These are phyloP conservation scores for Ashinkailepas kermadecensis DNA, from an alignment of 2,888 invertebrate species.

Conservation along the genomic window DNA sequence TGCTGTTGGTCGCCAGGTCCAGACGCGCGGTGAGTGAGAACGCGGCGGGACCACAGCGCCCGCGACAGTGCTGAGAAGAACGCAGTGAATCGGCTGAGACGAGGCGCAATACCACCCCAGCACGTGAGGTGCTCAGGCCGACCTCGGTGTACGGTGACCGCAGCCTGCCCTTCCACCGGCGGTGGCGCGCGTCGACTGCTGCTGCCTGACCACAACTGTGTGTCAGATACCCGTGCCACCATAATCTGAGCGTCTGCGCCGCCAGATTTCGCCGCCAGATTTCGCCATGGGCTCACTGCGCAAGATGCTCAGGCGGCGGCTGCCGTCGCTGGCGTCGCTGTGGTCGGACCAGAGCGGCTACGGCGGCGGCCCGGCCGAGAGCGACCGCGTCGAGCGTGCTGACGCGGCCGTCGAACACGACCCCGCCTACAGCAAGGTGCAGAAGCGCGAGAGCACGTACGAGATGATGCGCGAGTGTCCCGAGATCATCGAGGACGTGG, in stretches of 20 bases:
- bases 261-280: background rate
- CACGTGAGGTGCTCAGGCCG: background rate
- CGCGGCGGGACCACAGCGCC: too few species aligned
- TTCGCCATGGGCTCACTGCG: slow-evolving; percentile 6
- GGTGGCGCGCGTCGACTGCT: background rate
- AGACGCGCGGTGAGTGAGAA: too few species aligned
- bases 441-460: slow-evolving; percentile 12
- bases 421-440: background rate
- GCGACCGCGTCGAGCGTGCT: background rate
- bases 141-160: background rate
- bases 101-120: background rate
- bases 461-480: slow-evolving; percentile 18
- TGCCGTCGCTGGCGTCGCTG: background rate
- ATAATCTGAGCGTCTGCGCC: background rate
- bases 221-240: background rate
- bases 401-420: background rate
- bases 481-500: slow-evolving; percentile 3
- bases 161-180: background rate
- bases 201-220: background rate
- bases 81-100: background rate
- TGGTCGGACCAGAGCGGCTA: background rate
- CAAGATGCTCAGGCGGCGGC: background rate
- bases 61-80: too few species aligned
- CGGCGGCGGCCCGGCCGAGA: background rate
- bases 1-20: too few species aligned